Evolutionary conservation across 2,797 vertebrate species (phyloP), one percentile per base, ranked within the genome.

Genomic region (Lacerta bilineata): DNA sequence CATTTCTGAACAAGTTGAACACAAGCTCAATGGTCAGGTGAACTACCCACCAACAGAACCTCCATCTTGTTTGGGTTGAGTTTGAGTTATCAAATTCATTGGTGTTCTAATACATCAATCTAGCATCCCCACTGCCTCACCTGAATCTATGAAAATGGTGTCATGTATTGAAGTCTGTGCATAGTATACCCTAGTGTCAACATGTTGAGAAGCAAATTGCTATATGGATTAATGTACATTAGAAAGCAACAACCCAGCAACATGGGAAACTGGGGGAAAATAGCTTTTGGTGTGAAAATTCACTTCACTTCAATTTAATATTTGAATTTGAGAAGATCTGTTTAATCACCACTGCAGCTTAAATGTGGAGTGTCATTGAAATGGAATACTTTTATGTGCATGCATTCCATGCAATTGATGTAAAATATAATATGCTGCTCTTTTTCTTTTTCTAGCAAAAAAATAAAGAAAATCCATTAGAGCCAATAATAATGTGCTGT

Each of bases 291-390:
- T 83, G 89, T 59, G 87, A 90, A 90, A 92, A 80, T 91, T 88
- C 86, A 90, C 92, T 81, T 66, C 80, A 29, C 29, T 90, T 89
- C 10, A 1, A 5, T 91, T 91, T 96, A 81, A 74, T 71, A 83
- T 90, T 29, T 81, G 72, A 91, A 89, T 64, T 27, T 9, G 87
- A 89, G 81, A 82, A 87, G 46, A 88, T 86, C 79, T 3, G 0
- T 88, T 95, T 93, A 91, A 46, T 91, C 88, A 93, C 90, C 87
- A 93, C 87, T 92, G 83, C 86, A 41, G 36, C 76, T 93, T 93
- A 92, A 92, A 90, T 80, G 79, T 89, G 92, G 50, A 91, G 91
- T 78, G 17, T 88, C 91, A 72, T 90, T 85, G 59, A 93, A 94
- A 94, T 88, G 87, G 75, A 91, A 88, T 93, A 85, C 90, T 82